phyloP scores from a whole-genome alignment of 2,888 invertebrate genomes.

The Crocallis elinguaria region DNA sequence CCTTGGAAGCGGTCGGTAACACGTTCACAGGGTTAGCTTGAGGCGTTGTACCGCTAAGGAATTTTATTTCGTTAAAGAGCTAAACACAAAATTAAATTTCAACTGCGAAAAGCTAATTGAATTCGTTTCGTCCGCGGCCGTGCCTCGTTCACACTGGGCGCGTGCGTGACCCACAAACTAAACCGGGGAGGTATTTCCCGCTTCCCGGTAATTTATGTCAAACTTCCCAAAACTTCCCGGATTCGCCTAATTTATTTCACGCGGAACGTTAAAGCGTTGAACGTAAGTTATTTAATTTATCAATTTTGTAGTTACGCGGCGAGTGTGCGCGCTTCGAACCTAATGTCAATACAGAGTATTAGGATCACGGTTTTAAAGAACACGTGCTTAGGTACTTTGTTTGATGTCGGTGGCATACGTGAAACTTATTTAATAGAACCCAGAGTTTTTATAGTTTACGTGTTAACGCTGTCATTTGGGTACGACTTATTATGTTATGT shows the following conservation, averaged over 20 bases:
- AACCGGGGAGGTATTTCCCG: conserved; percentile 27
- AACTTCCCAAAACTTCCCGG: conserved; percentile 43
- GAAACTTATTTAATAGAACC: no score
- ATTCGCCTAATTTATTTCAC: conserved; percentile 47
- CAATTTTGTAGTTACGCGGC: conserved; percentile 31
- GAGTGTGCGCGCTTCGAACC: no score
- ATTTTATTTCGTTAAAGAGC: conserved; percentile 2
- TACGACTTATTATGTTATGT: no score
- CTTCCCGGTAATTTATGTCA: conserved; percentile 41
- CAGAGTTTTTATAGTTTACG: no score
- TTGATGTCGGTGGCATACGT: no score
- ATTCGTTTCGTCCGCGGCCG: background rate
- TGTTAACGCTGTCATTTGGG: no score
- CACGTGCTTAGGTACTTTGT: no score
- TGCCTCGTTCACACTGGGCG: conserved; percentile 2
- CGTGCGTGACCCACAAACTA: conserved; percentile 34
- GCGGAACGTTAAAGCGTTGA: conserved; percentile 37
- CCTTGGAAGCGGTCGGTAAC: background rate
- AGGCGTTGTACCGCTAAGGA: background rate
- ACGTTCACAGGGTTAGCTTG: background rate
- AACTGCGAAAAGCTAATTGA: conserved; percentile 12
- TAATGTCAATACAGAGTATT: no score
- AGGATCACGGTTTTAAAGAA: no score
- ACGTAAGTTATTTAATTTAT: conserved; percentile 51
- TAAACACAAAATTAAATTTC: conserved; percentile 8